Percentiles rank a stretch among this genome's conserved stretches.
phyloP scores from a whole-genome alignment of 2,888 invertebrate species.

The Sturmia bella region DNA sequence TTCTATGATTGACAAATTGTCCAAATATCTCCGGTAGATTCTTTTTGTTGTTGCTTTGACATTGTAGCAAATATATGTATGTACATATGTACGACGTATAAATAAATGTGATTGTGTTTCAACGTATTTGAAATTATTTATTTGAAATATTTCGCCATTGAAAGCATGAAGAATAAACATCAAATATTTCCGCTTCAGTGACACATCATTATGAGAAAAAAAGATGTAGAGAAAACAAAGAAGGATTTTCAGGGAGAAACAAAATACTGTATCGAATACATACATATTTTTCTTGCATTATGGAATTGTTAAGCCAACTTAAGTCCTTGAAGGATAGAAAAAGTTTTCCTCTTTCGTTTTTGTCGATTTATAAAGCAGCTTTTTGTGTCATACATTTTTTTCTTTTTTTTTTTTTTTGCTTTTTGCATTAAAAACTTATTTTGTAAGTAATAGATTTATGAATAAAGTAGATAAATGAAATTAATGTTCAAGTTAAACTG shows the following conservation, averaged over 20 bases:
- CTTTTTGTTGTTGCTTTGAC: slow-evolving; percentile 14
- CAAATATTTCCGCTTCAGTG: slow-evolving; percentile 64
- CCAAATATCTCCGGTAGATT: slow-evolving; percentile 57
- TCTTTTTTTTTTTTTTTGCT: slow-evolving; percentile 1
- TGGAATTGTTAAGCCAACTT: slow-evolving; percentile 36
- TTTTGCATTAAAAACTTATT: slow-evolving; percentile 27
- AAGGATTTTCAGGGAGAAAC: neutral
- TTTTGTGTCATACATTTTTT: slow-evolving; percentile 14
- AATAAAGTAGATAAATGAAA: slow-evolving; percentile 53
- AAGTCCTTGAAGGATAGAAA: slow-evolving; percentile 34
- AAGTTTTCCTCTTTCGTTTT: neutral
- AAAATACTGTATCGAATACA: slow-evolving; percentile 18
- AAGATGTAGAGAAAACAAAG: neutral
- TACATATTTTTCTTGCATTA: slow-evolving; percentile 27
- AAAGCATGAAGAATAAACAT: slow-evolving; percentile 58
- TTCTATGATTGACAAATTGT: slow-evolving; percentile 60
- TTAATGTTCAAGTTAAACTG: slow-evolving; percentile 53
- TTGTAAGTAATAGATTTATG: slow-evolving; percentile 49
- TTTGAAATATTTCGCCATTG: slow-evolving; percentile 47
- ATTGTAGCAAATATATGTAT: slow-evolving; percentile 30
- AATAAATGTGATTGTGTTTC: slow-evolving; percentile 10
- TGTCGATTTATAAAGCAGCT: slow-evolving; percentile 9
- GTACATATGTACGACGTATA: no score
- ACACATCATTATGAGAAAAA: slow-evolving; percentile 43
- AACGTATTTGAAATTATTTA: slow-evolving; percentile 41